Conservation (phyloP, 2,888 invertebrate genomes). For the Platerodrilus igneus region DNA sequence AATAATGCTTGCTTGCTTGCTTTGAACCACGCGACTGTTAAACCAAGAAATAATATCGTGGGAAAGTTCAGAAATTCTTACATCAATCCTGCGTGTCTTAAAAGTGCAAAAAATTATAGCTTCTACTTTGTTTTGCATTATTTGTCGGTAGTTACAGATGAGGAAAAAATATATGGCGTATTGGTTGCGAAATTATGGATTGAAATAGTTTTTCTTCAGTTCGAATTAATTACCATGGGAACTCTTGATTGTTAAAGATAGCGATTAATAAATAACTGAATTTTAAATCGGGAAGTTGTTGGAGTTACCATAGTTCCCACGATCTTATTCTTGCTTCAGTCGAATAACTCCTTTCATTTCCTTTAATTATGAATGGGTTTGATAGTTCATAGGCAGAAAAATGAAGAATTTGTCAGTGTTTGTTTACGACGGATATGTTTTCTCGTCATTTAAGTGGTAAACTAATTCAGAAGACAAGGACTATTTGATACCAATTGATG, state of each 20-base stretch:
- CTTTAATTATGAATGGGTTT: no score
- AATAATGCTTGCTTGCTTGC: no score
- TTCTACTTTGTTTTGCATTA: slow-evolving; percentile 23
- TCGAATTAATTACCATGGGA: slow-evolving; percentile 20
- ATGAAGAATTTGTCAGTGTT: no score
- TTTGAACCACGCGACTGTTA: slow-evolving; percentile 22
- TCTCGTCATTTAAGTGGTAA: no score
- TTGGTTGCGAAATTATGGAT: no score
- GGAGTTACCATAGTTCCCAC: slow-evolving; percentile 21
- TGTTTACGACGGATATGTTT: no score
- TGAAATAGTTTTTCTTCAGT: no score
- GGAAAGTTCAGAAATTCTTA: slow-evolving; percentile 31
- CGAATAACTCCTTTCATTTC: slow-evolving; percentile 24
- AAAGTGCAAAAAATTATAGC: slow-evolving; percentile 15
- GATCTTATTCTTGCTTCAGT: slow-evolving; percentile 21
- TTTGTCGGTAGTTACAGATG: no score
- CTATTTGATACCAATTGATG: no score
- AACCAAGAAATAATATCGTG: slow-evolving; percentile 28
- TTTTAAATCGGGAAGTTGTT: slow-evolving; percentile 14
- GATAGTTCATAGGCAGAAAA: no score
- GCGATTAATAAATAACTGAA: slow-evolving; percentile 18
- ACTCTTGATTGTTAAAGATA: slow-evolving; percentile 16
- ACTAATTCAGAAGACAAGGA: no score
- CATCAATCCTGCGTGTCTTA: slow-evolving; percentile 26
- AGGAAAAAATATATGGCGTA: no score